Evolutionary conservation across 2,113 vertebrate species (phyloP), one percentile per base, ranked within the genome.

Genomic region (Picathartes gymnocephalus): DNA sequence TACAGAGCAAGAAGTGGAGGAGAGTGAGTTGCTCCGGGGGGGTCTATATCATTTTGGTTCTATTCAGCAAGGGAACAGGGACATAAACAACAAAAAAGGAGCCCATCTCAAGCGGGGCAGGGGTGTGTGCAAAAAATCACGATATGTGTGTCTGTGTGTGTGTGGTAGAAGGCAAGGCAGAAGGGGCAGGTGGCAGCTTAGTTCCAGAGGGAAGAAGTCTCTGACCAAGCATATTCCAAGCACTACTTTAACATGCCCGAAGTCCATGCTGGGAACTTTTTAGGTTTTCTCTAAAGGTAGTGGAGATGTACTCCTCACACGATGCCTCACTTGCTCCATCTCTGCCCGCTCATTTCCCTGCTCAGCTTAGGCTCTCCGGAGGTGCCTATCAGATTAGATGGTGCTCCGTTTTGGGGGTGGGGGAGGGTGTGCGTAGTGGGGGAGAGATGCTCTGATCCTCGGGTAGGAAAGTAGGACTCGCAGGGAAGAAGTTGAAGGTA

Each of bases 401-500:
- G 87, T 94, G 80, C 33, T 94, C 64, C 1, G 10, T 88, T 97
- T 95, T 80, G 33, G 47, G 9, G 5, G 69, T 28, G 68, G 89
- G 69, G 60, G 65, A 93, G 66, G 62, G 95, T 89, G 73, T 87
- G 90, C 95, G 95, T 94, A 94, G 95, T 95, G 73, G 79, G 91
- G 94, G 87, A 96, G 45, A 94, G 54, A 90, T 94, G 40, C 70
- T 92, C 3, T 2, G 94, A 95, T 98, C 24, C 57, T 95, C 24
- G 60, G 84, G 40, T 95, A 88, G 42, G 79, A 96, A 97, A 98
- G 94, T 97, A 96, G 91, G 96, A 95, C 90, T 74, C 4, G 1
- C 15, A 92, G 88, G 95, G 91, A 97, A 88, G 96, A 98, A 98
- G 96, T 98, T 98, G 96, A 95, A 97, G 86, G 68, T 71, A 87